Evolutionary conservation across 2,113 vertebrate species (phyloP), one percentile per base, ranked within the genome.

Genomic region (Thinocorus orbignyianus): DNA sequence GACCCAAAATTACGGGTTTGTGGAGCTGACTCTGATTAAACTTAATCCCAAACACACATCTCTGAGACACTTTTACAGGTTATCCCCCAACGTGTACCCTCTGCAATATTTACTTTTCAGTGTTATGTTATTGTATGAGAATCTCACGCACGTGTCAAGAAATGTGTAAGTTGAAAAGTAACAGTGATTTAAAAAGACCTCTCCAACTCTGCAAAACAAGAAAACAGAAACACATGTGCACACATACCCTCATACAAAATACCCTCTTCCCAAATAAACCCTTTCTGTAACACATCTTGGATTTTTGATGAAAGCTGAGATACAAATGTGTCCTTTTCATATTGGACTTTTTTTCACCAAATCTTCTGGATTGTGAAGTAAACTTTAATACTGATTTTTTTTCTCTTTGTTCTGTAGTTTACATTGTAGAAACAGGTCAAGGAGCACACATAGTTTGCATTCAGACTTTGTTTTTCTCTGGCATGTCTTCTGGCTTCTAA

Each of bases 381-480:
- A 66, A 74, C 20, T 65, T 17, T n/a, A 76, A 42, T 58, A 37
- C 5, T 25, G 13, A 0, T 22, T 49, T 13, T 22, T 33, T 2
- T 5, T 35, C 42, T 42, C 37, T 79, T 85, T 68, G 13, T 51
- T 79, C 48, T 44, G 54, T 39, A 69, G 37, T 20, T 71, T 62
- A 39, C 3, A 10, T 72, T 10, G 79, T 64, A 84, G 52, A 65
- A 84, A 18, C 33, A 39, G 19, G 26, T 73, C 19, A 28, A 66
- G 65, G 24, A 89, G 15, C 48, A 60, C 35, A 4, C 23, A 20
- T 20, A 76, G 65, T 51, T 92, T 42, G 41, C 16, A n/a, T 65
- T 94, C 35, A 84, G 42, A n/a, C 26, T n/a, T 74, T 69, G 78
- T 82, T 92, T 93, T 84, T 81, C 51, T 81, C 60, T 86, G 93